Evolutionary conservation across 2,888 invertebrate genomes (phyloP), one percentile per base, ranked within the genome.

Genomic region (Octonoba sinensis): DNA sequence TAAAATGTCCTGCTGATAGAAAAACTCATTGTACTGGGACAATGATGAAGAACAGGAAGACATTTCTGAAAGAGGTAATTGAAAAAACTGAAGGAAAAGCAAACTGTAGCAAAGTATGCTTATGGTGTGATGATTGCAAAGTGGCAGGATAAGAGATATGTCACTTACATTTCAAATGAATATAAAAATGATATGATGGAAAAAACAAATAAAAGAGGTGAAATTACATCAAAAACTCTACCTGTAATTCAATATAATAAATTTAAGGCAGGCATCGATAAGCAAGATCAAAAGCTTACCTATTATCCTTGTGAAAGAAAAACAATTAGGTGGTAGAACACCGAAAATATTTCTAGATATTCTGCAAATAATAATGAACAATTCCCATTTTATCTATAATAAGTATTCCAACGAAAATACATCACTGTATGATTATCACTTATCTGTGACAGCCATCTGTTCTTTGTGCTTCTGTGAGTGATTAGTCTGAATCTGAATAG

Each of bases 301-400:
- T 79, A 72, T 59, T 79, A 79, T 54, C 36, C 72, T 20, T 73
- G 57, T 44, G 46, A 74, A 24, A 71, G 73, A 27, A 79, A 79
- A 65, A 79, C 64, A 2, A 64, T 65, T 51, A 44, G 51, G 12
- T 72, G 64, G 56, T 69, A 24, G 27, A 57, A n/a, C n/a, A n/a
- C n/a, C 20, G 3, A 62, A 69, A 64, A 79, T 64, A 51, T 73
- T 62, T 65, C 16, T 62, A 15, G 64, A 73, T 51, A 73, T 51
- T 64, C 51, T 62, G 22, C 64, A 64, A 64, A 44, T 65, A 22
- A 64, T 54, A 18, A 18, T 65, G 20, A n/a, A 13, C 2, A 72
- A 72, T 72, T 60, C 72, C 27, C 51, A 36, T 44, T 62, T 62
- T 62, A n/a, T 54, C 36, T 36, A 64, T 16, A 51, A 73, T 12